Base-by-base conservation (phyloP, 2,113 vertebrate species). In the Hippocampus zosterae region DNA sequence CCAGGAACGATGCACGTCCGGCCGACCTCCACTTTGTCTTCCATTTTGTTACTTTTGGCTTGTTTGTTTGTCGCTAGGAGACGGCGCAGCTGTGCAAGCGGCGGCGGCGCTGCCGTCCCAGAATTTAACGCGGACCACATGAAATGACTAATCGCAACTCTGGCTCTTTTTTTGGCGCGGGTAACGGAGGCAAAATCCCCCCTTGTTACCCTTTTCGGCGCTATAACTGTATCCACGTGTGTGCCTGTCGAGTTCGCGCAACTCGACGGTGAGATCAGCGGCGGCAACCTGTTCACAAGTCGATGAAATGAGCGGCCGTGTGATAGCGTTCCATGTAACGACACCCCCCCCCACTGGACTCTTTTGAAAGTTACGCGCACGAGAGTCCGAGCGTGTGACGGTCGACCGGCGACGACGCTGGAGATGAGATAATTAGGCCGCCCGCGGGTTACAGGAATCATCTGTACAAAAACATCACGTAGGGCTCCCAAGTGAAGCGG, bases 381-480 rank as follows among this genome's bases (percentile, higher is more conserved):
- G 70, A 69, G 78, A 61, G 79, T 80, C 46, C 52, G 62, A 81
- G 71, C 80, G 73, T 18, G 69, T 80, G 81, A 77, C 23, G 79
- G 74, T 84, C 81, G 69, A 72, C 59, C 77, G 87, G 76, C 70
- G 81, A 84, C 78, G 78, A 84, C 78, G 78, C 78, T 78, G 72
- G 73, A 85, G 82, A 79, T 74, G 81, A 88, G 88, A 86, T 85
- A 87, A 90, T 88, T 84, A 88, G 82, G 83, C 80, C 87, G 85
- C 82, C 89, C 75, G 84, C 76, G 71, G 85, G 86, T 86, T 74
- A 73, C 72, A 88, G 79, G 83, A 90, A 86, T 88, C 81, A 84
- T 89, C 84, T 88, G 87, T 87, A 88, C 81, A 87, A 81, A 90
- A 91, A 89, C 87, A 90, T 91, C 86, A 89, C 83, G 87, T 87